These are phyloP conservation scores for Drosophila gunungcola DNA, from an alignment of 1,140 invertebrate species.

Conservation along the genomic window DNA sequence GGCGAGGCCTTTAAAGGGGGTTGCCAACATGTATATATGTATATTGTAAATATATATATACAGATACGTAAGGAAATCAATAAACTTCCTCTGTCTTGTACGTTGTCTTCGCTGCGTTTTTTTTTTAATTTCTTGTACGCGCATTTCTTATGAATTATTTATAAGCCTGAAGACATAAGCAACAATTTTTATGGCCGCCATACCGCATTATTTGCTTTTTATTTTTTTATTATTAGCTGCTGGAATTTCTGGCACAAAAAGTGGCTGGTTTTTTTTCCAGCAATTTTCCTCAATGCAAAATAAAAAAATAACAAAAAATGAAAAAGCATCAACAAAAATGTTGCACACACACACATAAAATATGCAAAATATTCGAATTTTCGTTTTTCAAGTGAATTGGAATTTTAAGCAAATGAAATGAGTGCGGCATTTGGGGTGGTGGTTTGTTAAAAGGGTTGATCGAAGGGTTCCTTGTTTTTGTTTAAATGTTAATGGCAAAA, in stretches of 20 bases:
- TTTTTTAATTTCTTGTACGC: conserved; percentile 74
- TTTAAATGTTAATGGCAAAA: conserved; percentile 55
- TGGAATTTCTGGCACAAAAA: conserved; percentile 63
- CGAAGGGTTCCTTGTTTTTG: conserved; percentile 8
- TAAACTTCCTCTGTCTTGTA: conserved; percentile 64
- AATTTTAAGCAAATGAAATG: conserved; percentile 80
- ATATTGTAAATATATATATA: neutral
- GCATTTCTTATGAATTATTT: conserved; percentile 76
- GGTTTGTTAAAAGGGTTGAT: conserved; percentile 59
- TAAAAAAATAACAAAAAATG: conserved; percentile 29
- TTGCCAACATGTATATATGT: too few relatives aligned
- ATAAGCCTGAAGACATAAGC: conserved; percentile 72
- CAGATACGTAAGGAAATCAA: conserved; percentile 69
- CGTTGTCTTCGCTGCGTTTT: conserved; percentile 28
- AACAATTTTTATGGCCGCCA: conserved; percentile 72
- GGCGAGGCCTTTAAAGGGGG: conserved; percentile 51
- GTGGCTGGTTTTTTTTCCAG: conserved; percentile 46
- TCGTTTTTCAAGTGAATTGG: conserved; percentile 72
- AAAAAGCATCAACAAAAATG: conserved; percentile 50
- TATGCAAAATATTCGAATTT: conserved; percentile 78
- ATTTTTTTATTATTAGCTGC: conserved; percentile 74
- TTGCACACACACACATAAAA: conserved; percentile 55
- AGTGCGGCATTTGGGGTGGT: conserved; percentile 42
- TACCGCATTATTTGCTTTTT: conserved; percentile 54
- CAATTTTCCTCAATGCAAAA: conserved; percentile 68